Conservation (phyloP, 2,797 vertebrate genomes). For the Siniperca undulata region DNA sequence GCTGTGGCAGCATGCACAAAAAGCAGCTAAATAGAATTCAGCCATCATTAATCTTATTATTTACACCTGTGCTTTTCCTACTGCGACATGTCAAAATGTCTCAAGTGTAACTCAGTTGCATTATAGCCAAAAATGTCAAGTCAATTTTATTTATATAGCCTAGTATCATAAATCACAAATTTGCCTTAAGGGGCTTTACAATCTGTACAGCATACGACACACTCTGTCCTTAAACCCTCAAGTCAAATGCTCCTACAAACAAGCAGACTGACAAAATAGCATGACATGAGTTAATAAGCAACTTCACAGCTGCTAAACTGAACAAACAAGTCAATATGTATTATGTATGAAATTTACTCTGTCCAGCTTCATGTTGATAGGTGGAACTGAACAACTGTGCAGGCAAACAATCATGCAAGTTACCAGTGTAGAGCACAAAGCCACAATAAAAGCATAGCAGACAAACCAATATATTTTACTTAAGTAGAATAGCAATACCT, state of each 20-base stretch:
- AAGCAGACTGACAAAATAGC: conserved; percentile 2
- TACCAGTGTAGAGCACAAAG: neutral
- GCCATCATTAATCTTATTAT: too few relatives aligned
- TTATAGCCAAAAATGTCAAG: too few relatives aligned
- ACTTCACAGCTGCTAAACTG: conserved; percentile 17
- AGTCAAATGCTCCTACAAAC: neutral
- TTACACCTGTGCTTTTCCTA: too few relatives aligned
- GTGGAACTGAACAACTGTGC: neutral
- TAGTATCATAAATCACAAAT: too few relatives aligned
- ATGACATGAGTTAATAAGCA: conserved; percentile 6
- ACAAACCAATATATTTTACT: neutral
- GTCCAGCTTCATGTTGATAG: conserved; percentile 21
- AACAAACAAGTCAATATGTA: conserved; percentile 22
- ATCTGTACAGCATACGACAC: too few relatives aligned
- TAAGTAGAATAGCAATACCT: neutral
- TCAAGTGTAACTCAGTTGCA: too few relatives aligned
- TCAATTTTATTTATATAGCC: too few relatives aligned
- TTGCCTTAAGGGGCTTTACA: too few relatives aligned
- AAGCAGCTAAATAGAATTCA: too few relatives aligned
- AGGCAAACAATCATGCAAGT: conserved; percentile 9
- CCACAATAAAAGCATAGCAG: neutral
- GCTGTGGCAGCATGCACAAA: too few relatives aligned
- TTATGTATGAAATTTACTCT: conserved; percentile 27
- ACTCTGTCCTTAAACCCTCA: too few relatives aligned
- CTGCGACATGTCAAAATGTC: too few relatives aligned